Evolutionary conservation across 2,888 invertebrate species (phyloP).

Genomic region (Acleris sparsana): DNA sequence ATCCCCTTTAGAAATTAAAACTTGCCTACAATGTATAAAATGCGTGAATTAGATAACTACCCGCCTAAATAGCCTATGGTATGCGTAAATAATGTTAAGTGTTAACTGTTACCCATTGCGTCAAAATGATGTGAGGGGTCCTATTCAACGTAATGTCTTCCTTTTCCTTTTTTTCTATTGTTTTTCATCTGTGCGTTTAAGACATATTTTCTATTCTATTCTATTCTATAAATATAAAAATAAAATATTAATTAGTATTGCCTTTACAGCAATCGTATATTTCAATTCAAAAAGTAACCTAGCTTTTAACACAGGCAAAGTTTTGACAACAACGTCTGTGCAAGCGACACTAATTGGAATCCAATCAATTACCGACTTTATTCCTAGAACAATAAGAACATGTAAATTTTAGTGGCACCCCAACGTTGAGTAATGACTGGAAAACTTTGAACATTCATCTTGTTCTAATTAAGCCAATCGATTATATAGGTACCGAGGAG

Average conservation of each 20-base stretch:
- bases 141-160: too few relatives aligned
- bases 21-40: not conserved
- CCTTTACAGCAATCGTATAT: not conserved
- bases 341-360: not conserved
- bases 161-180: too few relatives aligned
- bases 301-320: constrained; percentile 12
- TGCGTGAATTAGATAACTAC: too few relatives aligned
- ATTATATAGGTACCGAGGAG: constrained; percentile 49
- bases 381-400: constrained; percentile 15
- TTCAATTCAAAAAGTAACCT: not conserved
- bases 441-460: constrained; percentile 60
- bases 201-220: too few relatives aligned
- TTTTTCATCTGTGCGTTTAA: too few relatives aligned
- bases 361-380: constrained; percentile 13
- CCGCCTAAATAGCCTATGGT: too few relatives aligned
- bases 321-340: constrained; percentile 11
- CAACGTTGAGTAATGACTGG: constrained; percentile 48
- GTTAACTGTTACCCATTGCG: too few relatives aligned
- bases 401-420: constrained; percentile 26
- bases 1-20: not conserved
- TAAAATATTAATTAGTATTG: not conserved
- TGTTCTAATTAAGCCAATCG: constrained; percentile 61
- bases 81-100: too few relatives aligned
- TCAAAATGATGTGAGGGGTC: too few relatives aligned
- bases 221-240: too few relatives aligned